Evolutionary conservation across 2,888 invertebrate genomes (phyloP).

Genomic region (Tetranychus piercei): DNA sequence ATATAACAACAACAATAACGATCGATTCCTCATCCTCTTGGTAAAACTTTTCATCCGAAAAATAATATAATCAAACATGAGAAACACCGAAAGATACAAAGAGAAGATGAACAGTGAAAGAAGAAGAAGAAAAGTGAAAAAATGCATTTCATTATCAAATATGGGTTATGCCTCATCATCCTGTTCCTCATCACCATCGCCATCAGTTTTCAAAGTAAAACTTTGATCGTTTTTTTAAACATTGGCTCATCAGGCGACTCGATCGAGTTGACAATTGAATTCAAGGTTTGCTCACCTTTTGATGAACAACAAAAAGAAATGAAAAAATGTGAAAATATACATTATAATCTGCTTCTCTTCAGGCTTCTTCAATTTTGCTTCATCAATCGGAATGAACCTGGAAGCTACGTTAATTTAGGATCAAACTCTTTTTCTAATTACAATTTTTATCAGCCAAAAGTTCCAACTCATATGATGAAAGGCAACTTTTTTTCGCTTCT

Average conservation of each 20-base stretch:
- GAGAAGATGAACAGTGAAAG: not conserved
- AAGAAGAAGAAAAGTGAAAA: conserved; percentile 4
- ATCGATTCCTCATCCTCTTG: not conserved
- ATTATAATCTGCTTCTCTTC: not conserved
- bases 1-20: not conserved
- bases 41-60: not conserved
- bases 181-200: too few species aligned
- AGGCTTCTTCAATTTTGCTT: not conserved
- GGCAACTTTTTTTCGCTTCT: not conserved
- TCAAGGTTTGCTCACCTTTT: not conserved
- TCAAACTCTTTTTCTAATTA: conserved; percentile 10
- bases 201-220: too few species aligned
- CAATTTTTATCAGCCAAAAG: conserved; percentile 5
- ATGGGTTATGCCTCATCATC: too few species aligned
- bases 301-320: not conserved
- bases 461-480: too few species aligned
- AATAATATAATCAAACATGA: not conserved
- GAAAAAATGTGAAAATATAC: not conserved
- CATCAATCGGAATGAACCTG: conserved; percentile 7
- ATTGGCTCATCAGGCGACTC: not conserved
- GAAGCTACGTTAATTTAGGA: not conserved
- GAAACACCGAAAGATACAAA: not conserved
- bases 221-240: too few species aligned
- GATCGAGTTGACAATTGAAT: not conserved
- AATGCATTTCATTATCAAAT: not conserved